Conservation (phyloP, 2,888 invertebrate species). For the Herminia tarsipennalis region DNA sequence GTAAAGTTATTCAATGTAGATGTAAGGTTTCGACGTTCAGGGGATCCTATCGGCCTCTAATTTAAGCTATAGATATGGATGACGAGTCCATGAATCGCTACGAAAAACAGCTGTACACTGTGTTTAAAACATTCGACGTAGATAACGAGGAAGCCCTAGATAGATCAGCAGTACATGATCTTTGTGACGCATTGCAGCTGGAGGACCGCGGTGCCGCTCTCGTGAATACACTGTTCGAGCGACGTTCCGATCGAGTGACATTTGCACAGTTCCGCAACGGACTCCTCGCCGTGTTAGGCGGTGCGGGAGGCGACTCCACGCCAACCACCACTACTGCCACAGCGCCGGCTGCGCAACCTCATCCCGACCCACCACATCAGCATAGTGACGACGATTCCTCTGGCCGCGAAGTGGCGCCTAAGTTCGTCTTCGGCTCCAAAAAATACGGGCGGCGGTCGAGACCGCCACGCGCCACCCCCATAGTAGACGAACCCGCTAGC, state of each 20-base stretch:
- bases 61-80: conserved; percentile 58
- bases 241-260: conserved; percentile 81
- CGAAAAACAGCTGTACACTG: conserved; percentile 92
- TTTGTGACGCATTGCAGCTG: conserved; percentile 92
- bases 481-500: conserved; percentile 42
- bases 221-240: conserved; percentile 85
- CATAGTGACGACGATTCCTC: conserved; percentile 85
- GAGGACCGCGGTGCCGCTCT: conserved; percentile 89
- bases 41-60: conserved; percentile 14
- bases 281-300: conserved; percentile 89
- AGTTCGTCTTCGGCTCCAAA: conserved; percentile 90
- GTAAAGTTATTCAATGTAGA: conserved; percentile 22
- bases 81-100: conserved; percentile 88
- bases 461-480: conserved; percentile 72
- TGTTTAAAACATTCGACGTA: conserved; percentile 92
- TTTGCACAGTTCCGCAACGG: conserved; percentile 92
- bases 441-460: conserved; percentile 91
- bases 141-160: conserved; percentile 89
- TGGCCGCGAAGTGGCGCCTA: conserved; percentile 90
- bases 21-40: conserved; percentile 3
- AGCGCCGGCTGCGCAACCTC: conserved; percentile 40
- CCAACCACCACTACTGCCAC: conserved; percentile 42
- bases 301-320: conserved; percentile 59
- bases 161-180: conserved; percentile 87
- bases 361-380: conserved; percentile 39